These are phyloP conservation scores for Pogoniulus pusillus DNA, from an alignment of 2,797 vertebrate genomes.

Conservation along the genomic window DNA sequence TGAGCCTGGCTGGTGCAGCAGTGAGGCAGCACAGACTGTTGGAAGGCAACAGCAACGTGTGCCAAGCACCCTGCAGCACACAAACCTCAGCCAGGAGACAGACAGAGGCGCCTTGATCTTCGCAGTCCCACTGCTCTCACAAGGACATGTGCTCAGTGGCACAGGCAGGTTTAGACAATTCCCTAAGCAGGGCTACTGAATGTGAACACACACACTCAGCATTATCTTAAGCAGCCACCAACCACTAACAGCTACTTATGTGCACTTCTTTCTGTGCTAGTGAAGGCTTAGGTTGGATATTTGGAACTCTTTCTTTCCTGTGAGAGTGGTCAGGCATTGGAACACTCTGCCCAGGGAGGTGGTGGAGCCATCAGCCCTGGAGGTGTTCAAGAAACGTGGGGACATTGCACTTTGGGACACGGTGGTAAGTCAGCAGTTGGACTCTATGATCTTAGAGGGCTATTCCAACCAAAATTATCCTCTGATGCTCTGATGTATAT, in stretches of 20 bases:
- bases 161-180: neutral
- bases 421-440: too few species aligned
- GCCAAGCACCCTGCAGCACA: neutral
- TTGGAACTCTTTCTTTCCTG: too few species aligned
- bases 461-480: too few species aligned
- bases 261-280: neutral
- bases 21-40: fast-evolving
- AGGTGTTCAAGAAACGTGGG: too few species aligned
- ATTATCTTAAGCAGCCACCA: neutral
- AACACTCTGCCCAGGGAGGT: too few species aligned
- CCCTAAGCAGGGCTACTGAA: neutral
- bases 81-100: neutral
- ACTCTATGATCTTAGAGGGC: too few species aligned
- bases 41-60: fast-evolving
- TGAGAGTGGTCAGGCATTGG: too few species aligned
- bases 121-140: neutral
- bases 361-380: too few species aligned
- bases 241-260: neutral
- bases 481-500: neutral
- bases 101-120: neutral
- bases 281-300: too few species aligned
- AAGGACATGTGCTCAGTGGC: neutral
- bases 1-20: too few species aligned
- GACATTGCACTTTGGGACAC: too few species aligned
- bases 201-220: neutral